These are phyloP conservation scores for Pipistrellus pygmaeus DNA, from an alignment of 2,797 vertebrate genomes.

Conservation along the genomic window DNA sequence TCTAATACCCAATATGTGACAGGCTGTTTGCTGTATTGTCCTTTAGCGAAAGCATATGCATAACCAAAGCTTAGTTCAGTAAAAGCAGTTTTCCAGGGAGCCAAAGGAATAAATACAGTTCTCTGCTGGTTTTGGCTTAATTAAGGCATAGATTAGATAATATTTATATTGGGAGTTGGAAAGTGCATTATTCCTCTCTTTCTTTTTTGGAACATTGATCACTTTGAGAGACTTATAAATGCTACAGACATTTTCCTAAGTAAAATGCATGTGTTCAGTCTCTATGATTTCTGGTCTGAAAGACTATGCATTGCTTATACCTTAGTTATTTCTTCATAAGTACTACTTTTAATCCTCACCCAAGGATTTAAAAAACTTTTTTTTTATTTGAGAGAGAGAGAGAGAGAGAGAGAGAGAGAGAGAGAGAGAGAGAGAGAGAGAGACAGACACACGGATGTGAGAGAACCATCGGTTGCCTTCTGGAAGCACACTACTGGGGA, in stretches of 20 bases:
- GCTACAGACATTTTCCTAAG: background rate
- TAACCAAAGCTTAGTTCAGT: constrained; percentile 31
- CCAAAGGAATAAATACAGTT: constrained; percentile 57
- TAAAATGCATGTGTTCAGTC: constrained; percentile 19
- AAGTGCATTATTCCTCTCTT: background rate
- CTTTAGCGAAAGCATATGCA: constrained; percentile 56
- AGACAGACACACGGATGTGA: background rate
- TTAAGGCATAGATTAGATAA: constrained; percentile 44
- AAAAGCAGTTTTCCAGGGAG: constrained; percentile 37
- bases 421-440: too few species aligned
- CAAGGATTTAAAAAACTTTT: too few species aligned
- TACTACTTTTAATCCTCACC: background rate
- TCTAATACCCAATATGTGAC: constrained; percentile 58
- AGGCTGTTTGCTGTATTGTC: constrained; percentile 53
- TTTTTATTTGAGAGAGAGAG: too few species aligned
- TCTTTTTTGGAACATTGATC: background rate
- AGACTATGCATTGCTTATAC: background rate
- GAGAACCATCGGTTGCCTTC: background rate
- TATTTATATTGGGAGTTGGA: background rate
- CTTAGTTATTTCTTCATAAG: constrained; percentile 18
- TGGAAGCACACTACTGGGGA: background rate
- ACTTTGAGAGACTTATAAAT: constrained; percentile 20
- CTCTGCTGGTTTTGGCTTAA: constrained; percentile 40
- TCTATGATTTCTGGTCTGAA: constrained; percentile 20
- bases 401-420: too few species aligned